A percentile compares a stretch with the other conserved stretches of the same genome.
Conservation (phyloP, 2,888 invertebrate genomes). For the Salticus scenicus region DNA sequence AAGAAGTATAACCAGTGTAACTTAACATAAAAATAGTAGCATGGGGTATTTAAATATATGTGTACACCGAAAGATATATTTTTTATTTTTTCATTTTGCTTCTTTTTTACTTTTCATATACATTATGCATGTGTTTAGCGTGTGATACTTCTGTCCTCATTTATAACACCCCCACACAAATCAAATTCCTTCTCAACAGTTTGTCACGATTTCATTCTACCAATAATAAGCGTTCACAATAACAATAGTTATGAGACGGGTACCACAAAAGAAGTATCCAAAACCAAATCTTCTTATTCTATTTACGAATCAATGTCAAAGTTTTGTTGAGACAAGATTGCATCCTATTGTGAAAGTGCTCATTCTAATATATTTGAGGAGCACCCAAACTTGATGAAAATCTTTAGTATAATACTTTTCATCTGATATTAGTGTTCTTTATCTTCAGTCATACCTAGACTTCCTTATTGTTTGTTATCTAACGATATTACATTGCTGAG, state of each 20-base stretch:
- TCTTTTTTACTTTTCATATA: too few species aligned
- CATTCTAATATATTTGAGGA: slow-evolving; percentile 4
- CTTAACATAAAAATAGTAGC: too few species aligned
- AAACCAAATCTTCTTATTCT: slow-evolving; percentile 2
- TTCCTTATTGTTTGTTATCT: slow-evolving; percentile 38
- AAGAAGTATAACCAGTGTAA: too few species aligned
- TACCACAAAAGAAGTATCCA: not conserved
- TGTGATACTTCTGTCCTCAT: slow-evolving; percentile 19
- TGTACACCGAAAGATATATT: too few species aligned
- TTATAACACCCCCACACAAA: slow-evolving; percentile 15
- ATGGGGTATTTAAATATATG: too few species aligned
- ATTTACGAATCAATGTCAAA: slow-evolving; percentile 16
- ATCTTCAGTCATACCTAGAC: not conserved
- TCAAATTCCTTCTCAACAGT: not conserved
- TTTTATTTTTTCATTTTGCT: too few species aligned
- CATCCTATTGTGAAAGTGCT: slow-evolving; percentile 16
- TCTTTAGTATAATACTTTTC: slow-evolving; percentile 20
- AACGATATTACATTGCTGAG: not conserved
- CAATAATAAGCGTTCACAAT: not conserved
- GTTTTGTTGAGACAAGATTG: slow-evolving; percentile 11
- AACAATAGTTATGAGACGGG: not conserved
- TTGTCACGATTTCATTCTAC: not conserved
- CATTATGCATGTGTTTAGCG: too few species aligned
- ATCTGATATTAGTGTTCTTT: slow-evolving; percentile 23
- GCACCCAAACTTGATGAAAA: slow-evolving; percentile 1